Evolutionary conservation across 2,888 invertebrate species (phyloP).

Genomic region (Fragum whitleyi): DNA sequence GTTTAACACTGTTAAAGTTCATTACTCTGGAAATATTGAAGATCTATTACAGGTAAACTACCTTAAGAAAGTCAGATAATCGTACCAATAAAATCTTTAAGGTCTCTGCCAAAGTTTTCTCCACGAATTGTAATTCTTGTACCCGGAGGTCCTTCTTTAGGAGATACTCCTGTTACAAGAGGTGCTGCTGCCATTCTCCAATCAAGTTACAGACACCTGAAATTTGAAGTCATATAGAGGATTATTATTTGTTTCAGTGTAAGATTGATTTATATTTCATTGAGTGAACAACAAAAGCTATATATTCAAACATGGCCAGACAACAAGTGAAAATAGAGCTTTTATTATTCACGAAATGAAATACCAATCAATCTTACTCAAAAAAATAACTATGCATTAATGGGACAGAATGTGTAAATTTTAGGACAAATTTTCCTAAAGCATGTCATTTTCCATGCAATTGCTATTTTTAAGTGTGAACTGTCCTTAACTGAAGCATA

Average conservation of each 20-base stretch:
- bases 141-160: conserved; percentile 99
- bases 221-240: background rate
- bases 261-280: too few relatives aligned
- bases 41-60: too few relatives aligned
- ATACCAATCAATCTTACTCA: too few relatives aligned
- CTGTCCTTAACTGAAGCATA: background rate
- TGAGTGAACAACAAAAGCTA: too few relatives aligned
- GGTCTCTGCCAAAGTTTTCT: conserved; percentile 95
- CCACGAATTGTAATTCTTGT: conserved; percentile 97
- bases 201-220: background rate
- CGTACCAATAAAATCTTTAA: conserved; percentile 93
- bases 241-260: too few relatives aligned
- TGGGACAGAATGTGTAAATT: background rate
- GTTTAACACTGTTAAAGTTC: too few relatives aligned
- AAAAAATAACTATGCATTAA: too few relatives aligned
- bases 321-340: too few relatives aligned
- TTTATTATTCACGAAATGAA: too few relatives aligned
- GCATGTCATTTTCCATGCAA: background rate
- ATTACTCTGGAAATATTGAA: too few relatives aligned
- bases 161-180: conserved; percentile 92
- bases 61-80: background rate
- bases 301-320: too few relatives aligned
- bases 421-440: too few relatives aligned
- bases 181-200: conserved; percentile 50
- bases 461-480: background rate